These are phyloP conservation scores for Enteromius fasciolatus DNA, from an alignment of 2,797 vertebrate genomes.

Conservation along the genomic window DNA sequence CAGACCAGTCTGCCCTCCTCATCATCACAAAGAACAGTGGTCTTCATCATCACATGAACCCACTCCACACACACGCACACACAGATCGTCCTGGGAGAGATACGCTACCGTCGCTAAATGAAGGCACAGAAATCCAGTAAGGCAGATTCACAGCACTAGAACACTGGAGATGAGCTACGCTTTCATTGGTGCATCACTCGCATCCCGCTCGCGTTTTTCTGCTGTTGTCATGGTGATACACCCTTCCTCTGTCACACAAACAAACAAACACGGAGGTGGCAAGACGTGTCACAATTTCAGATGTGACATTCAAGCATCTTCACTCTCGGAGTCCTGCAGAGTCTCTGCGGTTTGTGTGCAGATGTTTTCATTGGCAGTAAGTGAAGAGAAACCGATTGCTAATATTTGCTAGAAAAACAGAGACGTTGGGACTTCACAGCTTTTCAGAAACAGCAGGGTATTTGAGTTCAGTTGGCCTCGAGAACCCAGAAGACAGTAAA, in stretches of 20 bases:
- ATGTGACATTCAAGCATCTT: not conserved
- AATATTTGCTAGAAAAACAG: not conserved
- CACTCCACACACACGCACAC: conserved; percentile 12
- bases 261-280: not conserved
- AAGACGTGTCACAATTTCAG: conserved; percentile 5
- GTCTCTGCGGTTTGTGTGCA: not conserved
- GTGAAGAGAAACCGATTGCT: conserved; percentile 2
- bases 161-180: conserved; percentile 45
- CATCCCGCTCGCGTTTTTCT: not conserved
- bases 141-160: conserved; percentile 82
- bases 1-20: conserved; percentile 66
- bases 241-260: conserved; percentile 21
- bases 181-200: conserved; percentile 26
- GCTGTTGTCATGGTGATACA: conserved; percentile 42
- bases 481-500: not conserved
- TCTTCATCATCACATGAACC: conserved; percentile 47
- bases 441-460: not conserved
- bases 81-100: conserved; percentile 57
- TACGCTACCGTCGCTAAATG: conserved; percentile 77
- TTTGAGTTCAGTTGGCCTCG: not conserved
- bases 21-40: conserved; percentile 59
- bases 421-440: not conserved
- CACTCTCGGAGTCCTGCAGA: not conserved
- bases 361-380: conserved; percentile 10
- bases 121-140: conserved; percentile 85